Evolutionary conservation across 1,140 invertebrate species (phyloP).

Genomic region (Pararge aegeria): DNA sequence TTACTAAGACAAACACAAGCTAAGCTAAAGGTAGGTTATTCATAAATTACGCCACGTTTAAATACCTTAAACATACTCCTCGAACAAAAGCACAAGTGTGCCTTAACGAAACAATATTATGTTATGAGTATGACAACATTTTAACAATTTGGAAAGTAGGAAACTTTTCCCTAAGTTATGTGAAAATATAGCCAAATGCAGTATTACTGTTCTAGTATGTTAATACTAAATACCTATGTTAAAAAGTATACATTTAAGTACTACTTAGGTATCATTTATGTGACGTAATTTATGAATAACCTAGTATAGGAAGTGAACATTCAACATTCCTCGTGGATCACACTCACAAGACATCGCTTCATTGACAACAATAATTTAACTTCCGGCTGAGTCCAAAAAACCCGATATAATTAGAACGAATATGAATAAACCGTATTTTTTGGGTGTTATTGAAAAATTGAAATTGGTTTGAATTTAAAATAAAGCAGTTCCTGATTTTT

Average conservation of each 20-base stretch:
- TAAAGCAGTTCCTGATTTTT: not conserved
- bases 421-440: too few relatives aligned
- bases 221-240: too few relatives aligned
- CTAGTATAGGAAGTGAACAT: conserved; percentile 15
- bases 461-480: not conserved
- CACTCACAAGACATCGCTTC: conserved; percentile 51
- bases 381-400: conserved; percentile 57
- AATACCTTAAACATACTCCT: not conserved
- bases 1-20: conserved; percentile 54
- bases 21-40: conserved; percentile 46
- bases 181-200: too few relatives aligned
- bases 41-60: conserved; percentile 7
- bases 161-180: not conserved
- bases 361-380: conserved; percentile 49
- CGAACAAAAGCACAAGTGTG: not conserved
- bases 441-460: too few relatives aligned
- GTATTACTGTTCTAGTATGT: too few relatives aligned
- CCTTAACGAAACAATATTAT: not conserved
- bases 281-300: conserved; percentile 18
- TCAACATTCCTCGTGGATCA: conserved; percentile 59
- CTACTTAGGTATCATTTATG: too few relatives aligned
- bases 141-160: not conserved
- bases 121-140: not conserved
- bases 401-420: conserved; percentile 14
- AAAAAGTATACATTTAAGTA: too few relatives aligned